Conservation (phyloP, 2,113 vertebrate species). For the Daphoenositta chrysoptera region DNA sequence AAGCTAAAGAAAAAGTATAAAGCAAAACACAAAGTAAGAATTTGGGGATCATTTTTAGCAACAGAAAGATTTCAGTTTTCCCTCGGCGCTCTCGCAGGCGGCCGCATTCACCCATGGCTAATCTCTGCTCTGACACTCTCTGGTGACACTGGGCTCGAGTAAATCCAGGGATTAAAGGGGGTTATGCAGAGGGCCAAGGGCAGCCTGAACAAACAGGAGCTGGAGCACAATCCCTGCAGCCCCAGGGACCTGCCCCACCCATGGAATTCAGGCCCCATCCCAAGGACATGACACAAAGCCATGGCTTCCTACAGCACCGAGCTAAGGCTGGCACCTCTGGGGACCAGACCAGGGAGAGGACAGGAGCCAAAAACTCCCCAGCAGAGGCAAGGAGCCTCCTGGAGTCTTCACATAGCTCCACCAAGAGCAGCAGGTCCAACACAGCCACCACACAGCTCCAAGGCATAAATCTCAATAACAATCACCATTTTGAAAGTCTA, state of each 20-base stretch:
- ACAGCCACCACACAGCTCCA: not conserved
- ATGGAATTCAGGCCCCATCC: rapidly evolving
- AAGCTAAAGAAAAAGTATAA: not conserved
- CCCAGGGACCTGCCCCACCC: not conserved
- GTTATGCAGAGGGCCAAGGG: not conserved
- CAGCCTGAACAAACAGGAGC: not conserved
- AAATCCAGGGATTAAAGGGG: not conserved
- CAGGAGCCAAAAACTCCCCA: not conserved
- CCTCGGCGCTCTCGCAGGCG: rapidly evolving
- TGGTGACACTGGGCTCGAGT: not conserved
- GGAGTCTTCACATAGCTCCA: rapidly evolving
- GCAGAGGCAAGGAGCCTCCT: not conserved
- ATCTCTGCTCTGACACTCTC: not conserved
- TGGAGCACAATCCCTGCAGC: not conserved
- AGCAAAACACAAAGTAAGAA: not conserved
- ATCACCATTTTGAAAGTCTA: not conserved
- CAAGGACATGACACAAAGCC: rapidly evolving
- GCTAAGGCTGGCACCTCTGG: not conserved
- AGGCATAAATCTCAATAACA: rapidly evolving
- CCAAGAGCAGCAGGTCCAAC: not conserved
- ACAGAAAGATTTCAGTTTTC: rapidly evolving
- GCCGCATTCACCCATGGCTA: not conserved
- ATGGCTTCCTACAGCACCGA: rapidly evolving
- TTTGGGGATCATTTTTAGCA: not conserved
- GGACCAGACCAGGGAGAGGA: not conserved